A percentile compares a stretch with the other conserved stretches of the same genome.
Evolutionary conservation across 1,140 invertebrate species (phyloP).

Genomic region (Heliconius melpomene): DNA sequence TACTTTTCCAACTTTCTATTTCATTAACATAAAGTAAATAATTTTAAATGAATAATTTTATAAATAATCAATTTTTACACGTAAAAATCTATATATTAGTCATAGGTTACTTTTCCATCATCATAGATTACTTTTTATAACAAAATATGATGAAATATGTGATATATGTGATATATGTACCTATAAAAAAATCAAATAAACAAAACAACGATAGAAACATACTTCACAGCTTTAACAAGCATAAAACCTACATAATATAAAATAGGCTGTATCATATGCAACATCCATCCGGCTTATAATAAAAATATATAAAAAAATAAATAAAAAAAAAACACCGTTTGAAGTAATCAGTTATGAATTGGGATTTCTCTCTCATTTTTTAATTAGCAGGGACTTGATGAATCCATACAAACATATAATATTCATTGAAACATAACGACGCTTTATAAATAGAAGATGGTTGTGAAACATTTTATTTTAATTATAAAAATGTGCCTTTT

Average conservation of each 20-base stretch:
- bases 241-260: not conserved
- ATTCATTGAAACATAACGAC: constrained; percentile 12
- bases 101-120: too few species aligned
- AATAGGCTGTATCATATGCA: not conserved
- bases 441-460: constrained; percentile 10
- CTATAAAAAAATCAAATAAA: not conserved
- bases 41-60: too few species aligned
- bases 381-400: constrained; percentile 6
- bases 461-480: constrained; percentile 15
- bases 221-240: not conserved
- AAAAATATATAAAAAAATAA: not conserved
- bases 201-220: not conserved
- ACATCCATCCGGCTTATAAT: not conserved
- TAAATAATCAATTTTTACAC: too few species aligned
- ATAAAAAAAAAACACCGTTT: not conserved
- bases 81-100: too few species aligned
- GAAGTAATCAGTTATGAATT: constrained; percentile 13
- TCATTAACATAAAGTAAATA: too few species aligned
- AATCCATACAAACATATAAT: not conserved
- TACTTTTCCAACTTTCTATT: too few species aligned
- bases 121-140: too few species aligned
- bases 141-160: too few species aligned
- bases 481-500: constrained; percentile 9
- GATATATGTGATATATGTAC: too few species aligned
- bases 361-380: constrained; percentile 7